Conservation (phyloP, 2,888 invertebrate genomes). For the Stenoptilia bipunctidactyla region DNA sequence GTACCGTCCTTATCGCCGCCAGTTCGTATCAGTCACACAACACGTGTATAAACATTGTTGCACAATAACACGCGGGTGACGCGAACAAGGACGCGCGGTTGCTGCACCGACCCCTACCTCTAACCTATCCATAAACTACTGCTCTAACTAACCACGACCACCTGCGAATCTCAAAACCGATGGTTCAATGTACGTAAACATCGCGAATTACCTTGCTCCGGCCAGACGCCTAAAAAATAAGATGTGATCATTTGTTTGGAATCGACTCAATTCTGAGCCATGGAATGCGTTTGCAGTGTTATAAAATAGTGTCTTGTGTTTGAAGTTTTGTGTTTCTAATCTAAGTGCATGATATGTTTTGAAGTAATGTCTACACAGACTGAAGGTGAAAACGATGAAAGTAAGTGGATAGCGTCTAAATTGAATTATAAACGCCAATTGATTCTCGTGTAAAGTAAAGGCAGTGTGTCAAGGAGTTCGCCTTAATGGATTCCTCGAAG, state of each 20-base stretch:
- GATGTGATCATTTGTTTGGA: constrained; percentile 23
- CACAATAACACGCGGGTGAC: constrained; percentile 62
- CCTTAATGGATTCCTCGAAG: constrained; percentile 48
- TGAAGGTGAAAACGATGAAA: constrained; percentile 1
- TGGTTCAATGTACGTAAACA: constrained; percentile 26
- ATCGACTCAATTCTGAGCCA: constrained; percentile 7
- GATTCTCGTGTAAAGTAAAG: constrained; percentile 12
- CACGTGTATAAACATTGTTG: constrained; percentile 68
- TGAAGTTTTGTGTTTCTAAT: background rate
- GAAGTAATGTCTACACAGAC: background rate
- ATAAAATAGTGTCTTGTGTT: background rate
- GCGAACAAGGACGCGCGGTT: constrained; percentile 45
- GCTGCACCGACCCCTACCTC: constrained; percentile 29
- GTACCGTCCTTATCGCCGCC: constrained; percentile 48
- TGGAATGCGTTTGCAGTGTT: constrained; percentile 1
- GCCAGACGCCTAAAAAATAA: constrained; percentile 26
- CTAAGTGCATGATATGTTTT: background rate
- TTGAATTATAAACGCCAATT: background rate
- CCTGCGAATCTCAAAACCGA: constrained; percentile 27
- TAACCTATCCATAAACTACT: background rate
- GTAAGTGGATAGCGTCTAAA: background rate
- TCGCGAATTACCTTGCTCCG: constrained; percentile 20
- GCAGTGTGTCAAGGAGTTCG: constrained; percentile 45
- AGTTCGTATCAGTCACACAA: constrained; percentile 40
- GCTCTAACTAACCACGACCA: constrained; percentile 1